phyloP scores from a whole-genome alignment of 2,888 invertebrate species.

The Lasioglossum villosulum region DNA sequence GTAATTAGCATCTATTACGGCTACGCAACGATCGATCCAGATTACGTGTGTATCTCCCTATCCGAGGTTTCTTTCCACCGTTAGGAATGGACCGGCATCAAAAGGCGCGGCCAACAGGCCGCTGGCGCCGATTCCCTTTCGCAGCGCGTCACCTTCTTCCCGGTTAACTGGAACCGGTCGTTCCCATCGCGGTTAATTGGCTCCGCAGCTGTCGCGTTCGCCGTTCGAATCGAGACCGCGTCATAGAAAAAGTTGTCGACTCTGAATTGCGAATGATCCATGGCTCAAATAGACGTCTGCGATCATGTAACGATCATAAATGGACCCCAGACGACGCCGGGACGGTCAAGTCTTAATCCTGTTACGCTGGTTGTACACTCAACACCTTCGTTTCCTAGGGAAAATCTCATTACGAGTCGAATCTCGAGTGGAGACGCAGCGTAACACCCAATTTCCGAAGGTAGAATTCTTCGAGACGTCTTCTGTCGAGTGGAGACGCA shows the following conservation, averaged over 20 bases:
- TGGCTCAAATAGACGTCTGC: neutral
- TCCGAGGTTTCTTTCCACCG: neutral
- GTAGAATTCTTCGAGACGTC: neutral
- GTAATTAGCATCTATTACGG: slow-evolving; percentile 10
- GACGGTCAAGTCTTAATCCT: neutral
- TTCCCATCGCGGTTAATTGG: neutral
- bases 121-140: slow-evolving; percentile 14
- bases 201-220: neutral
- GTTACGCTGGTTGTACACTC: neutral
- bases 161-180: neutral
- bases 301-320: neutral
- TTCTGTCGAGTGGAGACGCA: neutral
- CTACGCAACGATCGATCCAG: neutral
- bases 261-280: neutral
- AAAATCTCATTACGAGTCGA: neutral
- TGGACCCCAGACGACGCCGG: neutral
- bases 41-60: neutral
- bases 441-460: neutral
- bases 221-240: neutral
- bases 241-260: neutral
- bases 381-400: neutral
- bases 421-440: neutral
- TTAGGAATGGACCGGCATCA: neutral
- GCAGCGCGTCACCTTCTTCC: neutral
- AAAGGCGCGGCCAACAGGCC: neutral